These are phyloP conservation scores for Chrysoperla carnea DNA, from an alignment of 1,140 invertebrate species.

Conservation along the genomic window DNA sequence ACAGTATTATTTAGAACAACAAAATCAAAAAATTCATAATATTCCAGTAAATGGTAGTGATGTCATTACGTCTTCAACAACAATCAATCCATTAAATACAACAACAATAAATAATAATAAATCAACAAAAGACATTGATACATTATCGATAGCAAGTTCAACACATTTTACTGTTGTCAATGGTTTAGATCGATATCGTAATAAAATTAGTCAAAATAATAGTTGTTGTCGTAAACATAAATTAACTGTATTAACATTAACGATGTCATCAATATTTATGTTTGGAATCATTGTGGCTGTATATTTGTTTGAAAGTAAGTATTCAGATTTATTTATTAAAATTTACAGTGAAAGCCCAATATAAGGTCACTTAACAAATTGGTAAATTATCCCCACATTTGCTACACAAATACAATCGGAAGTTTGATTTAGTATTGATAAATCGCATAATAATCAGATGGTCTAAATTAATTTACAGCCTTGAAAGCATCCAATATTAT, in stretches of 20 bases:
- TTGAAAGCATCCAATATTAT: too few relatives aligned
- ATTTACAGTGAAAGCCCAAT: too few relatives aligned
- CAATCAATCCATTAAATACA: background rate
- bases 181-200: constrained; percentile 40
- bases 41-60: background rate
- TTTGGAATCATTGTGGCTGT: constrained; percentile 57
- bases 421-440: too few relatives aligned
- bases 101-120: background rate
- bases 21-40: constrained; percentile 5
- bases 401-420: too few relatives aligned
- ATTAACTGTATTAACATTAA: constrained; percentile 57
- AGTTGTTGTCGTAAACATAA: constrained; percentile 59
- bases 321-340: constrained; percentile 2
- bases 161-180: constrained; percentile 73
- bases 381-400: too few relatives aligned
- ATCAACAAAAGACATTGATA: constrained; percentile 27
- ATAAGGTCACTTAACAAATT: too few relatives aligned
- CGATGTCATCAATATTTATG: constrained; percentile 59
- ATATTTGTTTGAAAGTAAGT: constrained; percentile 48
- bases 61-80: background rate
- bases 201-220: constrained; percentile 27
- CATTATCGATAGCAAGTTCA: constrained; percentile 58
- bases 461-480: too few relatives aligned
- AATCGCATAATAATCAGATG: too few relatives aligned
- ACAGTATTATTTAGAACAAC: constrained; percentile 18